Evolutionary conservation across 2,113 vertebrate species (phyloP).

Genomic region (Cervus canadensis): DNA sequence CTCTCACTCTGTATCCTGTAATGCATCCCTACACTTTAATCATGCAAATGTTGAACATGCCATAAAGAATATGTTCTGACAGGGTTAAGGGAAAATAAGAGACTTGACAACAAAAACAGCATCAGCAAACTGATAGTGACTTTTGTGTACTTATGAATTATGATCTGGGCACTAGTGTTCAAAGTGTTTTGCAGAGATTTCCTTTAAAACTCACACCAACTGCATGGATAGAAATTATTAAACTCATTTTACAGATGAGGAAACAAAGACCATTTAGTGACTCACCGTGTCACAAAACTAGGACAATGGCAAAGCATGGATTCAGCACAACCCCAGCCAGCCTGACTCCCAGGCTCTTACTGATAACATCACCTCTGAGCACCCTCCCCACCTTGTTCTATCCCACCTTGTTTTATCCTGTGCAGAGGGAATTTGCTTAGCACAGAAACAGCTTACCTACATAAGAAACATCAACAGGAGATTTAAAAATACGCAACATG

Average conservation of each 20-base stretch:
- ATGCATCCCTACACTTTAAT: not conserved
- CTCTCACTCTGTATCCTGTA: not conserved
- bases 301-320: not conserved
- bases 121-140: not conserved
- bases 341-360: not conserved
- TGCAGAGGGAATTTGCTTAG: not conserved
- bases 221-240: not conserved
- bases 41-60: not conserved
- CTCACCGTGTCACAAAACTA: not conserved
- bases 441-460: not conserved
- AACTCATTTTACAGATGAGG: not conserved
- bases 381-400: not conserved
- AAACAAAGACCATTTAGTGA: not conserved
- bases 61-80: not conserved
- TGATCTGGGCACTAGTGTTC: no score
- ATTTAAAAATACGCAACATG: not conserved
- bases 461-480: not conserved
- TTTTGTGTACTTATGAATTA: not conserved
- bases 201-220: not conserved
- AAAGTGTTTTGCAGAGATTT: not conserved
- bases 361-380: accelerated
- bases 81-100: not conserved
- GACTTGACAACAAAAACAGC: not conserved
- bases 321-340: not conserved
- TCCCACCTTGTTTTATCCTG: accelerated